Conservation (phyloP, 2,888 invertebrate genomes). For the Gonocerus acuteangulatus region DNA sequence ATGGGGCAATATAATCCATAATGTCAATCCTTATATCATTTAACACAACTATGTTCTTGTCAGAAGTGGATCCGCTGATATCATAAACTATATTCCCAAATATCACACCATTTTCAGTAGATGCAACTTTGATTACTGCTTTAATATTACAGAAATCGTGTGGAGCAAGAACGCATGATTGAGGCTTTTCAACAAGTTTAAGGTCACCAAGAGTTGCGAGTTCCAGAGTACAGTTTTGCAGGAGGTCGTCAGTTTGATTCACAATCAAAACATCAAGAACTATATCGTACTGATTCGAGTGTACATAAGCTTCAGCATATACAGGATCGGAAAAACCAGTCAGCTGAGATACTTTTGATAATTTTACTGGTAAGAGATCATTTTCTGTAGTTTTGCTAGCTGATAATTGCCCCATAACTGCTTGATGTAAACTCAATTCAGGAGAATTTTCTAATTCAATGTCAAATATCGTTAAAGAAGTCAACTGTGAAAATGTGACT, state of each 20-base stretch:
- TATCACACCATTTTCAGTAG: conserved; percentile 98
- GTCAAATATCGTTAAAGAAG: conserved; percentile 54
- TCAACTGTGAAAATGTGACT: conserved; percentile 71
- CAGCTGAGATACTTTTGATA: conserved; percentile 59
- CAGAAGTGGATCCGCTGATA: conserved; percentile 82
- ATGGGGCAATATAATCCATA: conserved; percentile 98
- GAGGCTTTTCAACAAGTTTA: conserved; percentile 95
- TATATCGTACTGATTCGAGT: conserved; percentile 97
- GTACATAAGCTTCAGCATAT: conserved; percentile 97
- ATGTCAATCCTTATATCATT: conserved; percentile 99
- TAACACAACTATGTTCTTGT: conserved; percentile 93
- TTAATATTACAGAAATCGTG: conserved; percentile 97
- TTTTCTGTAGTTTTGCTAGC: conserved; percentile 49
- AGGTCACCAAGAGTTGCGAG: conserved; percentile 95
- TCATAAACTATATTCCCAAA: conserved; percentile 99
- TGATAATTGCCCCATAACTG: conserved; percentile 49
- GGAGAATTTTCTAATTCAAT: conserved; percentile 72
- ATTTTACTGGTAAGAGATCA: conserved; percentile 38
- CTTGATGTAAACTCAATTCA: conserved; percentile 85
- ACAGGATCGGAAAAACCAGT: conserved; percentile 99
- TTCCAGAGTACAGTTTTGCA: conserved; percentile 96
- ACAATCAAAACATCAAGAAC: conserved; percentile 96
- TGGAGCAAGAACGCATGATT: conserved; percentile 89
- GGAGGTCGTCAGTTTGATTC: conserved; percentile 93
- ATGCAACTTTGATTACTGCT: conserved; percentile 95